Evolutionary conservation across 2,113 vertebrate species (phyloP).

Genomic region (Hydrolagus affinis): DNA sequence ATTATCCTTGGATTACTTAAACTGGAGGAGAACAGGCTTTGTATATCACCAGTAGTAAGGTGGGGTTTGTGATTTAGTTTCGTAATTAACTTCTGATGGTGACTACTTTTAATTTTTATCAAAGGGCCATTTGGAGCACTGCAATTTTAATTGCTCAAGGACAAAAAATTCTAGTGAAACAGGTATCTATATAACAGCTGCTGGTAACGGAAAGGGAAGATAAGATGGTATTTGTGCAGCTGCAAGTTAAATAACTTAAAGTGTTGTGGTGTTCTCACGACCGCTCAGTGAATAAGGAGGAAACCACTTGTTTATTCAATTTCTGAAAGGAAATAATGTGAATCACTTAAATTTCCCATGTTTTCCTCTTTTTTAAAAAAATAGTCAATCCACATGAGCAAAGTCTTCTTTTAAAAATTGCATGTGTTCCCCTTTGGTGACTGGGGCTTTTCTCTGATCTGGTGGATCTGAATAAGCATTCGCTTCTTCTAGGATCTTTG

Average conservation of each 20-base stretch:
- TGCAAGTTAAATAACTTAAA: background rate
- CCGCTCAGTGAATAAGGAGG: background rate
- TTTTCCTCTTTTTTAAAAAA: background rate
- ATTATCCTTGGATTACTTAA: background rate
- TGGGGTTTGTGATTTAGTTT: background rate
- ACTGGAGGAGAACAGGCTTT: background rate
- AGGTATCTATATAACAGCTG: background rate
- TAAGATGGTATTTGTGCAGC: background rate
- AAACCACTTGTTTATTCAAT: background rate
- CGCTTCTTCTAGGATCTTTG: slow-evolving; percentile 52
- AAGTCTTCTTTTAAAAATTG: background rate
- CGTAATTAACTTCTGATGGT: background rate
- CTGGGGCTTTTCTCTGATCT: background rate
- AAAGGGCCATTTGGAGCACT: background rate
- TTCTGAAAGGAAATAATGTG: background rate
- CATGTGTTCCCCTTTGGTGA: background rate
- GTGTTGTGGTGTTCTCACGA: background rate
- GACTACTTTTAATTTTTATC: background rate
- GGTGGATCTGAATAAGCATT: background rate
- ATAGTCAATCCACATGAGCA: background rate
- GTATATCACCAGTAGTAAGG: background rate
- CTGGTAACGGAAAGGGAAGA: background rate
- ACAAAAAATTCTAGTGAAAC: background rate
- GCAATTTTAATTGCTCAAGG: background rate
- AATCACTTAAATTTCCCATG: background rate